These are phyloP conservation scores for Heliangelus exortis DNA, from an alignment of 2,797 vertebrate genomes.

Conservation along the genomic window DNA sequence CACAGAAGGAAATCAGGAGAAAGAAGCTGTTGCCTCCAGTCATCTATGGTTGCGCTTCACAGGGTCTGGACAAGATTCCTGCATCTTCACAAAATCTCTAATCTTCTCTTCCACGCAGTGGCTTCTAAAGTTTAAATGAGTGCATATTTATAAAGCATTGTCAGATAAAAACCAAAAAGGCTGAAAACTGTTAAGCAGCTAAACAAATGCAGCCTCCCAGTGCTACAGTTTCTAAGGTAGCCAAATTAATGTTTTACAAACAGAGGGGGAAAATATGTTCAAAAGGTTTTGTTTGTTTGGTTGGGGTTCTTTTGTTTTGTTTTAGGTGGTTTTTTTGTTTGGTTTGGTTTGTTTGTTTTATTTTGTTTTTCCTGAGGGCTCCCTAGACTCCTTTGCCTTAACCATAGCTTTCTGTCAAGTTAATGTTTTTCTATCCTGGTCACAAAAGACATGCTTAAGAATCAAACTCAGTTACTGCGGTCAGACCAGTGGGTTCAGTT, in stretches of 20 bases:
- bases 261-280: not conserved
- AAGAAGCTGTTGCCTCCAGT: not conserved
- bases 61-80: not conserved
- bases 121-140: not conserved
- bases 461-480: constrained; percentile 42
- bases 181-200: not conserved
- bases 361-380: not conserved
- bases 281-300: not conserved
- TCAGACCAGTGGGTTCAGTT: constrained; percentile 2
- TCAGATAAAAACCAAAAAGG: not conserved
- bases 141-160: not conserved
- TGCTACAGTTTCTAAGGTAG: not conserved
- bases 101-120: not conserved
- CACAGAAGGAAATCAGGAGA: not conserved
- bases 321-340: not conserved
- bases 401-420: not conserved
- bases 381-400: not conserved
- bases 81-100: not conserved
- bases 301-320: no score
- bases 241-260: not conserved
- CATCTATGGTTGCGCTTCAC: not conserved
- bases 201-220: not conserved
- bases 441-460: constrained; percentile 27
- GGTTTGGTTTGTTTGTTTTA: no score
- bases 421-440: constrained; percentile 26